Conservation (phyloP, 2,888 invertebrate species). For the Hybos culiciformis region DNA sequence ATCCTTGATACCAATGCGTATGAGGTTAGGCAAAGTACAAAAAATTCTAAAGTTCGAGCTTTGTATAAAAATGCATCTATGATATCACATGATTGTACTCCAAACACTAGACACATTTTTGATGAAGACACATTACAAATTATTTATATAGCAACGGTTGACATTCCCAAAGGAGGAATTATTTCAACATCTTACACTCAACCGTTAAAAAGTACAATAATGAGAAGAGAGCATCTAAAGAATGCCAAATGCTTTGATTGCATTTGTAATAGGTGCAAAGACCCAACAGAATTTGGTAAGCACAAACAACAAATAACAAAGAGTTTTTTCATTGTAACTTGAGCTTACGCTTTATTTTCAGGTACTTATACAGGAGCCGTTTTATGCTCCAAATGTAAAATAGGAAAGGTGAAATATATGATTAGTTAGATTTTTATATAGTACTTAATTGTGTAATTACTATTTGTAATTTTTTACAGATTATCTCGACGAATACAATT, state of each 20-base stretch:
- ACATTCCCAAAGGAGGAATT: conserved; percentile 49
- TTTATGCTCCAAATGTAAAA: conserved; percentile 47
- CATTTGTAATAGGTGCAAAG: conserved; percentile 49
- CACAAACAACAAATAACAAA: too few relatives aligned
- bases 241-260: conserved; percentile 56
- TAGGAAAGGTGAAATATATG: conserved; percentile 30
- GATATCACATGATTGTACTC: conserved; percentile 57
- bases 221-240: conserved; percentile 46
- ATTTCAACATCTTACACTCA: conserved; percentile 59
- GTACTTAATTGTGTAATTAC: neutral
- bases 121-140: conserved; percentile 44
- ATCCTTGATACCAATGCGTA: conserved; percentile 59
- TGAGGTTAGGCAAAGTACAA: conserved; percentile 42
- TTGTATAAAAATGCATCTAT: conserved; percentile 52
- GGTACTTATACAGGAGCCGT: conserved; percentile 49
- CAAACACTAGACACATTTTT: conserved; percentile 57
- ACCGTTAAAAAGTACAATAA: conserved; percentile 52
- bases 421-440: neutral
- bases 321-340: too few relatives aligned
- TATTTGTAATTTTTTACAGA: conserved; percentile 37
- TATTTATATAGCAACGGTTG: conserved; percentile 45
- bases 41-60: conserved; percentile 41
- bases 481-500: conserved; percentile 47
- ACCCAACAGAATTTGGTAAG: conserved; percentile 56
- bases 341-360: too few relatives aligned